Evolutionary conservation across 2,888 invertebrate genomes (phyloP).

Genomic region (Beris morrisii): DNA sequence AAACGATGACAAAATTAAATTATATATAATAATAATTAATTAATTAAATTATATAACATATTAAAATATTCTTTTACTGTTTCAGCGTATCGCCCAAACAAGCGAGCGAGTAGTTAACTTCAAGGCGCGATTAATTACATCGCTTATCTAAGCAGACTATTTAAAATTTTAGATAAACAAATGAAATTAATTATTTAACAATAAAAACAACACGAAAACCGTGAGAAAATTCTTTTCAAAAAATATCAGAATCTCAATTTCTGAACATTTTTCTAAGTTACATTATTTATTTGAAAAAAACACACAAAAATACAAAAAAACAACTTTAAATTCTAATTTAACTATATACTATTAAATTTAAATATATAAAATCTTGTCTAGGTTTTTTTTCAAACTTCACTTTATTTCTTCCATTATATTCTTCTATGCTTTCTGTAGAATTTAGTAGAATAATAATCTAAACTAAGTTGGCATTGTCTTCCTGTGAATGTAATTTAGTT

Average conservation of each 20-base stretch:
- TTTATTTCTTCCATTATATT: slow-evolving; percentile 3
- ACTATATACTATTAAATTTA: background rate
- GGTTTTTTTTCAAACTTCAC: slow-evolving; percentile 3
- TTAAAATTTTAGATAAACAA: slow-evolving; percentile 16
- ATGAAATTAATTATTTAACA: slow-evolving; percentile 14
- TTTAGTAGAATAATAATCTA: too few relatives aligned
- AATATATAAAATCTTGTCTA: background rate
- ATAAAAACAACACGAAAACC: slow-evolving; percentile 15
- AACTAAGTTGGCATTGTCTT: too few relatives aligned
- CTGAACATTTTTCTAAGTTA: background rate
- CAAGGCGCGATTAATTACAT: slow-evolving; percentile 88
- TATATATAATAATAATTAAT: slow-evolving; percentile 23
- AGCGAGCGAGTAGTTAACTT: slow-evolving; percentile 91
- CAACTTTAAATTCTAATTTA: slow-evolving; percentile 16
- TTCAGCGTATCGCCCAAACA: slow-evolving; percentile 79
- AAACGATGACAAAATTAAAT: background rate
- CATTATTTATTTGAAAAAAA: slow-evolving; percentile 21
- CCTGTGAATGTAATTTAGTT: too few relatives aligned
- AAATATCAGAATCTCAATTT: background rate
- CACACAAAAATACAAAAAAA: background rate
- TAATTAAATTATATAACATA: slow-evolving; percentile 15
- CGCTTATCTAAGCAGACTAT: slow-evolving; percentile 71
- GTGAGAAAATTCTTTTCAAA: slow-evolving; percentile 7
- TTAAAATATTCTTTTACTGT: slow-evolving; percentile 41
- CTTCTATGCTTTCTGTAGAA: too few relatives aligned